Base-by-base conservation (phyloP, 2,113 vertebrate species). In the Vidua chalybeata region DNA sequence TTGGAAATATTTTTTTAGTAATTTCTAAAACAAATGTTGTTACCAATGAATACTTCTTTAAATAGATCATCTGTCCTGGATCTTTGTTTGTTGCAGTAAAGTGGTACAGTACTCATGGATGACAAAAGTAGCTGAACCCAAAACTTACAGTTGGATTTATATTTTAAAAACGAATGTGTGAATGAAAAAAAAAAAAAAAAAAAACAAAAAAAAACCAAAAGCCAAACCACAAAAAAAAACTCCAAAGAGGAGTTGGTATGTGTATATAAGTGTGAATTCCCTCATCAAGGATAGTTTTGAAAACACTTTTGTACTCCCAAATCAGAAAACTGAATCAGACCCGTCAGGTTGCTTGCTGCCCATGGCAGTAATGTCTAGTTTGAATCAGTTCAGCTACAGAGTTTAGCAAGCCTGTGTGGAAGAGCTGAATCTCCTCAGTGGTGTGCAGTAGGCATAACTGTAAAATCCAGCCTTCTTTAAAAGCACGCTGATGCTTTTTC, bases 401-500 rank as follows among this genome's bases (percentile, higher is more conserved):
- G 30, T 7, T 52, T 49, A 52, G 41, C 41, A 83, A 61, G 27
- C 31, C 37, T 15, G 4, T 17, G 26, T 2, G 2, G 54, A 68
- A 55, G 18, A 59, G n/a, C 37, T 4, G 5, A 37, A 27, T 37
- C 37, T 76, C 33, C 43, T 72, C 69, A 55, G 24, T 27, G 49
- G 23, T 35, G 56, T 68, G n/a, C 8, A 26, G 35, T 8, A 73
- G 31, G 15, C 37, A 15, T 9, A 22, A 30, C 11, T 62, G 18
- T 46, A 23, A 3, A 4, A 48, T 61, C 24, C 28, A 22, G 13
- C 24, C 37, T 54, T 51, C 54, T 83, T 68, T 12, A 41, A 88
- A 64, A 43, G 19, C 23, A 18, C 0, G 0, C 2, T 52, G 37
- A 2, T 0, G 30, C 51, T 45, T 64, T 48, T 43, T 8, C 7